Evolutionary conservation across 2,797 vertebrate genomes (phyloP).

Genomic region (Notolepis coatsorum): DNA sequence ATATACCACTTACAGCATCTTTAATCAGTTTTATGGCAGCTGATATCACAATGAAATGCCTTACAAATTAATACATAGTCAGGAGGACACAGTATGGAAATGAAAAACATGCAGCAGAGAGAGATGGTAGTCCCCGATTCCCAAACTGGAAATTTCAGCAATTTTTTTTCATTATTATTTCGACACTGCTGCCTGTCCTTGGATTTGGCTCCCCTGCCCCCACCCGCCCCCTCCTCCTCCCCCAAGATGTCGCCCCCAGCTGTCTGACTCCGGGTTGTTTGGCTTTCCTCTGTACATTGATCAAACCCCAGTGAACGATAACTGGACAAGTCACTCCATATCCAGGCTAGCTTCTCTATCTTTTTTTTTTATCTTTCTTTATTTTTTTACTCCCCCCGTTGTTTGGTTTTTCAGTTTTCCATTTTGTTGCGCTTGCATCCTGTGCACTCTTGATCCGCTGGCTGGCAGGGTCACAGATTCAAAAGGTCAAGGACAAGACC

Average conservation of each 20-base stretch:
- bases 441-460: slow-evolving; percentile 90
- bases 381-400: slow-evolving; percentile 43
- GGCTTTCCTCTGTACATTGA: slow-evolving; percentile 89
- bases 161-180: slow-evolving; percentile 26
- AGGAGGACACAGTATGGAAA: slow-evolving; percentile 20
- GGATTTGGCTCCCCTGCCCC: slow-evolving; percentile 49
- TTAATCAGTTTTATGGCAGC: no score
- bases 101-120: slow-evolving; percentile 94
- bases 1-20: no score
- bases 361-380: slow-evolving; percentile 24
- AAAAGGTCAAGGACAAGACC: no score
- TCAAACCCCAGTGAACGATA: slow-evolving; percentile 82
- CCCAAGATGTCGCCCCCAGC: slow-evolving; percentile 82
- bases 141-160: slow-evolving; percentile 23
- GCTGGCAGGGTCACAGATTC: slow-evolving; percentile 47
- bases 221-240: slow-evolving; percentile 4
- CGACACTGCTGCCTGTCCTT: slow-evolving; percentile 37
- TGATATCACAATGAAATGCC: not conserved
- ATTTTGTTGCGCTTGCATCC: slow-evolving; percentile 83
- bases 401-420: slow-evolving; percentile 70
- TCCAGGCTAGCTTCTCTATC: slow-evolving; percentile 74
- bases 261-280: slow-evolving; percentile 98
- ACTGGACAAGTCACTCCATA: slow-evolving; percentile 85
- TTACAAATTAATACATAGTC: slow-evolving; percentile 5
- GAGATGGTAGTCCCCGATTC: slow-evolving; percentile 57